Percentiles rank a stretch among this genome's conserved stretches.
Evolutionary conservation across 2,797 vertebrate genomes (phyloP).

Genomic region (Rhyacichthys aspro): DNA sequence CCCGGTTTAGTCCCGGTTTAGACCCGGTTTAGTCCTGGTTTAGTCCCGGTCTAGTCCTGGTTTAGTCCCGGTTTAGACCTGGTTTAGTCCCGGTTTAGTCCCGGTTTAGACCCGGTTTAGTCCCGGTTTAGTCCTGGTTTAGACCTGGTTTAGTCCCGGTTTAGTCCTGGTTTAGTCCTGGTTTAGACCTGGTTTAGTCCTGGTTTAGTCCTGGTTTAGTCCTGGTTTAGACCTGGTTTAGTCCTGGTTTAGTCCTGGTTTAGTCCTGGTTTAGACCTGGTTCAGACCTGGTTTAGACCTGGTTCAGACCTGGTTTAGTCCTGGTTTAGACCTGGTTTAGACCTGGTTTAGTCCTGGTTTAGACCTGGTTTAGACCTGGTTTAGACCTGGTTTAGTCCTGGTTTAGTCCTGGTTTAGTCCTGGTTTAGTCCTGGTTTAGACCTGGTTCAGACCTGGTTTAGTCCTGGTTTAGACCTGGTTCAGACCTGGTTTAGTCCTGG

Average conservation of each 20-base stretch:
- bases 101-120: not conserved
- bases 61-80: not conserved
- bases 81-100: not conserved
- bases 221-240: no score
- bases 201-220: not conserved
- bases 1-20: not conserved
- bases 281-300: no score
- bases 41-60: constrained; percentile 1
- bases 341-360: no score
- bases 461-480: no score
- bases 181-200: not conserved
- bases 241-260: no score
- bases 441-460: no score
- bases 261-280: no score
- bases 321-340: no score
- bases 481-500: no score
- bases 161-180: not conserved
- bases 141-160: not conserved
- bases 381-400: not conserved
- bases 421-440: not conserved
- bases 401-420: not conserved
- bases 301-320: no score
- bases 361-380: no score
- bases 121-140: not conserved
- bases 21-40: not conserved